Evolutionary conservation across 2,113 vertebrate species (phyloP).

Genomic region (Phoenicopterus ruber): DNA sequence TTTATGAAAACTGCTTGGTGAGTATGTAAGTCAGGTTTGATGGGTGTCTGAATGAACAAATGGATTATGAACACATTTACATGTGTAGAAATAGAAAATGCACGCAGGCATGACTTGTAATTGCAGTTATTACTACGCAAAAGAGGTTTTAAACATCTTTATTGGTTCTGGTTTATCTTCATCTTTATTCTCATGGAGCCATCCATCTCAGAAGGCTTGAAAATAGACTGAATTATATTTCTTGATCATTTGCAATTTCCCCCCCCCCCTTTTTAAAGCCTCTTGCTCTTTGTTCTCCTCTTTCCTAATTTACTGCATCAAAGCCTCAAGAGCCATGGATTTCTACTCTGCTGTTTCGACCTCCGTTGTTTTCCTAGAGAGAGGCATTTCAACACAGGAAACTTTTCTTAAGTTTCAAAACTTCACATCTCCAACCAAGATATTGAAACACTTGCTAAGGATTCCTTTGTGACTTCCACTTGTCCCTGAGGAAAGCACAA

Average conservation of each 20-base stretch:
- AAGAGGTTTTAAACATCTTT: neutral
- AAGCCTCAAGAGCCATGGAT: neutral
- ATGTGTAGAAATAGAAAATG: neutral
- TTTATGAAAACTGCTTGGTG: neutral
- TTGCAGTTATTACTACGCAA: neutral
- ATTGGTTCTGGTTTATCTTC: neutral
- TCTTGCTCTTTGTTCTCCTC: neutral
- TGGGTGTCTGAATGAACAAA: neutral
- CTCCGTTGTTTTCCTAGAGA: neutral
- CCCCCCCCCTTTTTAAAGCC: neutral
- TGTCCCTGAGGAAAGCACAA: neutral
- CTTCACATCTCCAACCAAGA: neutral
- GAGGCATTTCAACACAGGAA: neutral
- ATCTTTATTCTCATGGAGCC: neutral
- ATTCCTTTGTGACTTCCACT: neutral
- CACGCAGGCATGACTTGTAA: neutral
- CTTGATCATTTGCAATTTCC: neutral
- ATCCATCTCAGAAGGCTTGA: neutral
- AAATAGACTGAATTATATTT: neutral
- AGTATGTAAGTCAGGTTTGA: neutral
- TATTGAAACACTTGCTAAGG: neutral
- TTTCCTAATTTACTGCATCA: neutral
- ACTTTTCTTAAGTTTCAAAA: neutral
- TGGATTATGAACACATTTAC: neutral
- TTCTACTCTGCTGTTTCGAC: neutral